A percentile compares a stretch with the other conserved stretches of the same genome.
Evolutionary conservation across 2,797 vertebrate species (phyloP).

Genomic region (Chlorospingus flavigularis): DNA sequence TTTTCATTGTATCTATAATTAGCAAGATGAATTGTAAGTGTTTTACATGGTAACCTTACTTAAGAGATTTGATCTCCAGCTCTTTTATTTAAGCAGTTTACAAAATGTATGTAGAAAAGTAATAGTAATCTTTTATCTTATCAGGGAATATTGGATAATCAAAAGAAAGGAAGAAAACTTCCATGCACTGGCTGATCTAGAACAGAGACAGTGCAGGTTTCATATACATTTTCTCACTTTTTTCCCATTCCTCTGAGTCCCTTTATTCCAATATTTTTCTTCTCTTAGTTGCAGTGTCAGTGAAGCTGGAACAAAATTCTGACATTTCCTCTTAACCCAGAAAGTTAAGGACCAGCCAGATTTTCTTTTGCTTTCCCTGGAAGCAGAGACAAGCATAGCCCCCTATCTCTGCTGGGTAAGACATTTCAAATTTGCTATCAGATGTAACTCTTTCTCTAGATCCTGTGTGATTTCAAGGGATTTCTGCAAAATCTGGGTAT

Average conservation of each 20-base stretch:
- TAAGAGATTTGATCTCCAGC: neutral
- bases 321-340: neutral
- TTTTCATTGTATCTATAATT: neutral
- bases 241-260: neutral
- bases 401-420: neutral
- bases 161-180: neutral
- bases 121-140: neutral
- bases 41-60: constrained; percentile 1
- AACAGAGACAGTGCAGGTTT: neutral
- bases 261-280: neutral
- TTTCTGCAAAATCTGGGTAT: neutral
- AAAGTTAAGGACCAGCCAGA: neutral
- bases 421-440: neutral
- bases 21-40: constrained; percentile 7
- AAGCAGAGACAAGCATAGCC: neutral
- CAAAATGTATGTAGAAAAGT: constrained; percentile 2
- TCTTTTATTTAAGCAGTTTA: neutral
- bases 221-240: neutral
- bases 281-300: neutral
- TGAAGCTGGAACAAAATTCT: neutral
- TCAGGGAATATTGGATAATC: neutral
- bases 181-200: neutral
- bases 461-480: neutral
- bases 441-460: neutral
- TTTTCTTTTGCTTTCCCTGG: neutral